Conservation (phyloP, 37 sponge, comb jelly and placozoan genomes). For the Ephydatia muelleri region DNA sequence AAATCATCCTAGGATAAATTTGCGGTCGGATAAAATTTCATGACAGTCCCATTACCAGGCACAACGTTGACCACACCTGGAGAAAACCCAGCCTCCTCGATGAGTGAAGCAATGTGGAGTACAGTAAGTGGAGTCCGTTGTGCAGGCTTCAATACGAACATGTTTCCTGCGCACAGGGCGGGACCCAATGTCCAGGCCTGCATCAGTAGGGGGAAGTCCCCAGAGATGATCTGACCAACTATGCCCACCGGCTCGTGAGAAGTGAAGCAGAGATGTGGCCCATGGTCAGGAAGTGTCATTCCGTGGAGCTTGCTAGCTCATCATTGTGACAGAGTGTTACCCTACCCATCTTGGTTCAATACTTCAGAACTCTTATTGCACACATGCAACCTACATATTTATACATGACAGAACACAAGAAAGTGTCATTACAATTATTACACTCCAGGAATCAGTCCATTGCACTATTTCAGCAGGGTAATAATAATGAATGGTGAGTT, state of each 20-base stretch:
- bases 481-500: too few species aligned
- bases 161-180: slow-evolving; percentile 76
- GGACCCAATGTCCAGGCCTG: slow-evolving; percentile 88
- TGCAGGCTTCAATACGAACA: slow-evolving; percentile 81
- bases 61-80: slow-evolving; percentile 15
- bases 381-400: too few species aligned
- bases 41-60: slow-evolving; percentile 18
- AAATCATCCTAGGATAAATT: too few species aligned
- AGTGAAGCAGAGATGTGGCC: slow-evolving; percentile 35
- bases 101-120: slow-evolving; percentile 77
- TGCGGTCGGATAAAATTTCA: too few species aligned
- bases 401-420: too few species aligned
- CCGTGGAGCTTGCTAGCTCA: slow-evolving; percentile 91
- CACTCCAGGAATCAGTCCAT: too few species aligned
- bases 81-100: slow-evolving; percentile 44
- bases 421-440: too few species aligned
- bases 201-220: slow-evolving; percentile 92
- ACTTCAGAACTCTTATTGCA: too few species aligned
- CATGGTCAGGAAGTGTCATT: slow-evolving; percentile 84
- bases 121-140: slow-evolving; percentile 87
- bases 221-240: slow-evolving; percentile 86
- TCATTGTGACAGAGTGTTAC: too few species aligned
- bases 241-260: slow-evolving; percentile 91
- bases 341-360: too few species aligned
- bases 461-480: too few species aligned